A percentile compares a stretch with the other conserved stretches of the same genome.
Conservation (phyloP, 2,888 invertebrate genomes). For the Thera britannica region DNA sequence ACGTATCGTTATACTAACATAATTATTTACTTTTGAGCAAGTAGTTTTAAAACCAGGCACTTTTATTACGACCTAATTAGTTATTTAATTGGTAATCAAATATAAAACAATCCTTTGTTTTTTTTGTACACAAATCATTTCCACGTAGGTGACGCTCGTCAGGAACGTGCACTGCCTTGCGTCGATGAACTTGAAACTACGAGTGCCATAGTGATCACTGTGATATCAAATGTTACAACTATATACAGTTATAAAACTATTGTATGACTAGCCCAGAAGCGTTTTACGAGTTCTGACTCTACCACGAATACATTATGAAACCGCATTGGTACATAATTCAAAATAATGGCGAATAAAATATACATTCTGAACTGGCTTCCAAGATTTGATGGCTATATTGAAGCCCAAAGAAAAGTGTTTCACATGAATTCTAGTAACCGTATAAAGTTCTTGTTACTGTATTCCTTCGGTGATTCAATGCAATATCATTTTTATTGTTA, state of each 20-base stretch:
- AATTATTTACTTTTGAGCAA: too few species aligned
- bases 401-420: slow-evolving; percentile 18
- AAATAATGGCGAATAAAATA: slow-evolving; percentile 39
- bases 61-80: too few species aligned
- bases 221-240: too few species aligned
- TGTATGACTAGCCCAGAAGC: not conserved
- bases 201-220: not conserved
- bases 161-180: too few species aligned
- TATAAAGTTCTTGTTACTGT: slow-evolving; percentile 6
- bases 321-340: slow-evolving; percentile 4
- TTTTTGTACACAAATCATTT: too few species aligned
- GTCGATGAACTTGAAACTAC: not conserved
- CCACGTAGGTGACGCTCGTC: too few species aligned
- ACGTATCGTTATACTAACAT: too few species aligned
- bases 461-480: too few species aligned
- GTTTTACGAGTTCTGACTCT: slow-evolving; percentile 5
- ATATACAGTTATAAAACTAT: not conserved
- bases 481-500: too few species aligned
- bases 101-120: too few species aligned
- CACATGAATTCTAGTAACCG: slow-evolving; percentile 22
- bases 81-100: too few species aligned
- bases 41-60: too few species aligned
- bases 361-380: slow-evolving; percentile 18
- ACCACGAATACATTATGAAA: slow-evolving; percentile 4
- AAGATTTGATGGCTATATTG: slow-evolving; percentile 24